Percentiles rank a stretch among this genome's conserved stretches.
These are phyloP conservation scores for Xanthia togata DNA, from an alignment of 2,888 invertebrate genomes.

Conservation along the genomic window DNA sequence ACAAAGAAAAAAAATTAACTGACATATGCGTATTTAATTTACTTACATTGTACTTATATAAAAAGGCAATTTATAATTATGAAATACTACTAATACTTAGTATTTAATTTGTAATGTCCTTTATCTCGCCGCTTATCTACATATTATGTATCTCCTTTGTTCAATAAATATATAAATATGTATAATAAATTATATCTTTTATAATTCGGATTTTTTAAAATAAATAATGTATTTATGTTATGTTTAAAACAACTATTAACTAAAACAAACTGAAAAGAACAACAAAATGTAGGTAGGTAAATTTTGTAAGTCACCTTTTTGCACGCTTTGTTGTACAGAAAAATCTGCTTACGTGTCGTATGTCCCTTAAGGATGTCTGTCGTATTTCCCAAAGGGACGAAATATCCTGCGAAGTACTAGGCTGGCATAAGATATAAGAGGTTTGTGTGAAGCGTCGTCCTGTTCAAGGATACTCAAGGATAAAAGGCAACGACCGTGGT, in stretches of 20 bases:
- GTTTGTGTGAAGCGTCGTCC: constrained; percentile 81
- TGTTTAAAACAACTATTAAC: not conserved
- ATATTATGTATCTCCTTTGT: not conserved
- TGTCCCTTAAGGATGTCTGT: constrained; percentile 82
- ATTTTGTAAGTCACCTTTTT: not conserved
- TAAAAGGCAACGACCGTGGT: constrained; percentile 83
- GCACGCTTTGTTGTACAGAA: constrained; percentile 8
- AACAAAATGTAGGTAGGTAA: too few relatives aligned
- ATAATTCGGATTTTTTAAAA: not conserved
- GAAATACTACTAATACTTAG: not conserved
- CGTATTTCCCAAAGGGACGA: constrained; percentile 90
- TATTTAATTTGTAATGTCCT: not conserved
- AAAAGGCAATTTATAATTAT: not conserved
- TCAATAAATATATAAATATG: not conserved
- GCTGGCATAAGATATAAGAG: constrained; percentile 82
- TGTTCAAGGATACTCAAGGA: constrained; percentile 89
- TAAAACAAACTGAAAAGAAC: not conserved
- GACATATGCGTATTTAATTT: not conserved
- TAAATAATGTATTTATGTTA: not conserved
- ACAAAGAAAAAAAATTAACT: constrained; percentile 5
- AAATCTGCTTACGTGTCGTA: constrained; percentile 40
- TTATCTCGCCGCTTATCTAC: not conserved
- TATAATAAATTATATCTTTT: not conserved
- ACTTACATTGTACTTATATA: not conserved
- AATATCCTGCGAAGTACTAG: constrained; percentile 90